Base-by-base conservation (phyloP, 2,888 invertebrate species). In the Heliconius cydno region DNA sequence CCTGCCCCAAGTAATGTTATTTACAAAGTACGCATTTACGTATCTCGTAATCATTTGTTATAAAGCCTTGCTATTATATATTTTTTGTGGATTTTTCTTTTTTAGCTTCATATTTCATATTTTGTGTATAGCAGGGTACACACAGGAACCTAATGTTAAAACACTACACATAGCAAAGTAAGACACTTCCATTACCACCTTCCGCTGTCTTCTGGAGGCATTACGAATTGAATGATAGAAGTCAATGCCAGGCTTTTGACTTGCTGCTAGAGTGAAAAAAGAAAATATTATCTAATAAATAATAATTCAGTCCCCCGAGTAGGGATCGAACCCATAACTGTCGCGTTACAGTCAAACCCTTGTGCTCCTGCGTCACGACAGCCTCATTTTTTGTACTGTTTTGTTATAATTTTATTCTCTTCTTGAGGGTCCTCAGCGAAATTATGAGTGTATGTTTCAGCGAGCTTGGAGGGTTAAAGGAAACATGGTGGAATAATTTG, bases 1-100 rank as follows among this genome's bases (percentile, higher is more conserved):
- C 75, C 41, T 66, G 66, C 46, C 65, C 46, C 75, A 13, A 46
- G 46, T 75, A 75, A 75, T 66, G 66, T 75, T 75, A 46, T 75
- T 75, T 75, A 65, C 46, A 28, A 73, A 73, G 75, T 75, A 75
- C 46, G 66, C 75, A 66, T 75, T 75, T 73, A 73, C 34, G 73
- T 73, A 57, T 65, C 28, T 41, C 28, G 38, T 46, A 65, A 65
- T 65, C 30, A 65, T 75, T 65, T 75, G 38, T 28, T 66, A 60
- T 22, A 66, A 25, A 41, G 65, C 41, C 41, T 46, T 22, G 28
- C 38, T 65, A 22, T 66, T 66, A n/a, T 65, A 28, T 66, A 41
- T 41, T 66, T 46, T 65, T 75, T 74, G 25, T 65, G n/a, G 38
- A 41, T 41, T 46, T 46, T 15, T 25, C 41, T 70, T 70, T 5